Conservation (phyloP, 2,113 vertebrate species). For the Dipodomys spectabilis region DNA sequence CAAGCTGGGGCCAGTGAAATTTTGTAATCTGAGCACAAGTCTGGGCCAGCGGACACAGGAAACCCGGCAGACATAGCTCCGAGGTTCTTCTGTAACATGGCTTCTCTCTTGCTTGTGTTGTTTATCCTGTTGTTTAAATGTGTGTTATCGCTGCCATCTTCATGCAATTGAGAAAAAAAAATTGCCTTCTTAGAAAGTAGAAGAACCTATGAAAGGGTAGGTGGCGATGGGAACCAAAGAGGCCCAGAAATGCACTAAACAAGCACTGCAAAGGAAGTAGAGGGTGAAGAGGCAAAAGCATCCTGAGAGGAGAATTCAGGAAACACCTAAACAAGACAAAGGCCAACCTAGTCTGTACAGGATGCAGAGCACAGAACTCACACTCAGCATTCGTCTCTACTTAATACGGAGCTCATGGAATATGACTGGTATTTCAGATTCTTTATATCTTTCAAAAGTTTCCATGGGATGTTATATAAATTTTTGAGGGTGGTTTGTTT, state of each 20-base stretch:
- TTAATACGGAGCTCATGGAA: neutral
- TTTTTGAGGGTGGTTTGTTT: neutral
- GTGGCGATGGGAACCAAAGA: neutral
- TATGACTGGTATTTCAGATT: neutral
- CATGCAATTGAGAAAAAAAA: neutral
- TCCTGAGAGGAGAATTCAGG: neutral
- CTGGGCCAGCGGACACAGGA: neutral
- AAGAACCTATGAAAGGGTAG: neutral
- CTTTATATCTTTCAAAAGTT: neutral
- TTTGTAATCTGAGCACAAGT: conserved; percentile 38
- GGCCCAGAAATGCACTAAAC: neutral
- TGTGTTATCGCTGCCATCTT: neutral
- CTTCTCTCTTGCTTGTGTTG: neutral
- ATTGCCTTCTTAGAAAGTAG: neutral
- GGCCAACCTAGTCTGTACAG: neutral
- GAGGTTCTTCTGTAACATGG: neutral
- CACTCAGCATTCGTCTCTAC: neutral
- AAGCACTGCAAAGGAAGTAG: neutral
- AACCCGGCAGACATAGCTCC: neutral
- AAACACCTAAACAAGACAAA: neutral
- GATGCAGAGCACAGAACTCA: neutral
- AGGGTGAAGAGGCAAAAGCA: neutral
- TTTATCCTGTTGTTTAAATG: neutral
- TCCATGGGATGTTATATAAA: neutral
- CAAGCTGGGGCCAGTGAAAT: conserved; percentile 30